These are phyloP conservation scores for Osmerus eperlanus DNA, from an alignment of 2,113 vertebrate genomes.

Conservation along the genomic window DNA sequence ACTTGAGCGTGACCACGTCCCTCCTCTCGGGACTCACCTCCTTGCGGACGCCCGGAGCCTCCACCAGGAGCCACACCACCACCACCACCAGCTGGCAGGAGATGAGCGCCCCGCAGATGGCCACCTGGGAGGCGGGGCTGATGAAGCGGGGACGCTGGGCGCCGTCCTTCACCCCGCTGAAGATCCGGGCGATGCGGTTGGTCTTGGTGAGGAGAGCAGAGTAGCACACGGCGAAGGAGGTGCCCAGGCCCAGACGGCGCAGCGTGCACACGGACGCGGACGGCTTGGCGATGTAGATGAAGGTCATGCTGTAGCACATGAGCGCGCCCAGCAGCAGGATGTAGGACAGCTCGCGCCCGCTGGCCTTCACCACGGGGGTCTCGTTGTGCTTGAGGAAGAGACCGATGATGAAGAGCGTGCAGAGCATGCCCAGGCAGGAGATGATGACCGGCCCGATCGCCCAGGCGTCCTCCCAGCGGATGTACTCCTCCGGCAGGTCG, in stretches of 20 bases:
- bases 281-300: conserved; percentile 93
- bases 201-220: conserved; percentile 97
- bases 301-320: conserved; percentile 97
- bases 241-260: conserved; percentile 88
- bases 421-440: conserved; percentile 89
- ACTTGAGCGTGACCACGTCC: conserved; percentile 93
- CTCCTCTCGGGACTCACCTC: conserved; percentile 89
- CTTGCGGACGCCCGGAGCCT: conserved; percentile 88
- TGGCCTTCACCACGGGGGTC: conserved; percentile 95
- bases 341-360: conserved; percentile 95
- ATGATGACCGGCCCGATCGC: conserved; percentile 93
- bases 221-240: conserved; percentile 95
- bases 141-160: conserved; percentile 93
- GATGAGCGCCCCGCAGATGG: conserved; percentile 91
- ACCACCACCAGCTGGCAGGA: conserved; percentile 93
- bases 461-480: conserved; percentile 94
- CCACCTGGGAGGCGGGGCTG: conserved; percentile 93
- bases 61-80: conserved; percentile 88
- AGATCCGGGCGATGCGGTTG: conserved; percentile 95
- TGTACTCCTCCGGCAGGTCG: conserved; percentile 92
- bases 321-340: conserved; percentile 92
- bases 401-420: conserved; percentile 86
- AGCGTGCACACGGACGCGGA: conserved; percentile 87
- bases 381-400: conserved; percentile 89
- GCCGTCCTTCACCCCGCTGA: conserved; percentile 89